phyloP scores from a whole-genome alignment of 2,113 vertebrate species.

The Dromiciops gliroides region DNA sequence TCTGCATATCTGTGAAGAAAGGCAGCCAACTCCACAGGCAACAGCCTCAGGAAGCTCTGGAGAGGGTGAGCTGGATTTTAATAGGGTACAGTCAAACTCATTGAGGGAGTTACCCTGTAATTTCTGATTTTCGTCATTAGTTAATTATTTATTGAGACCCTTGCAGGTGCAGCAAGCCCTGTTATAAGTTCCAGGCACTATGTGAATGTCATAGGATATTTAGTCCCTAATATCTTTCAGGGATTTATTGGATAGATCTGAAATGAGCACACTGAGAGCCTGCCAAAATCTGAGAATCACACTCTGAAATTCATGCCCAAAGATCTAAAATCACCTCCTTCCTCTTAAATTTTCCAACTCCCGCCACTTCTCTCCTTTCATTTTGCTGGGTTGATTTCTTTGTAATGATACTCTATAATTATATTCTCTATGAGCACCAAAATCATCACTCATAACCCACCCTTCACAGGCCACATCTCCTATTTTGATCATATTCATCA shows the following conservation, averaged over 20 bases:
- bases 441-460: not conserved
- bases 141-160: not conserved
- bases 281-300: not conserved
- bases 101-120: not conserved
- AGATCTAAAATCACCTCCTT: not conserved
- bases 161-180: not conserved
- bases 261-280: not conserved
- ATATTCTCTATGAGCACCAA: not conserved
- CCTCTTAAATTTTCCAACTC: not conserved
- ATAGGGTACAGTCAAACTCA: not conserved
- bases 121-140: not conserved
- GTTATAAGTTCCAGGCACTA: not conserved
- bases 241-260: not conserved
- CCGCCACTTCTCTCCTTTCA: not conserved
- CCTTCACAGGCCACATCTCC: not conserved
- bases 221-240: not conserved
- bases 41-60: not conserved
- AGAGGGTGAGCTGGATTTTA: not conserved
- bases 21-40: not conserved
- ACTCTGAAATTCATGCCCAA: not conserved
- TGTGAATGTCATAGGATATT: not conserved
- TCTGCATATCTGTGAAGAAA: not conserved
- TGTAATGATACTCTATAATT: not conserved
- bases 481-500: not conserved
- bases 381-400: not conserved